phyloP scores from a whole-genome alignment of 2,888 invertebrate genomes.

The Brachyopa scutellaris region DNA sequence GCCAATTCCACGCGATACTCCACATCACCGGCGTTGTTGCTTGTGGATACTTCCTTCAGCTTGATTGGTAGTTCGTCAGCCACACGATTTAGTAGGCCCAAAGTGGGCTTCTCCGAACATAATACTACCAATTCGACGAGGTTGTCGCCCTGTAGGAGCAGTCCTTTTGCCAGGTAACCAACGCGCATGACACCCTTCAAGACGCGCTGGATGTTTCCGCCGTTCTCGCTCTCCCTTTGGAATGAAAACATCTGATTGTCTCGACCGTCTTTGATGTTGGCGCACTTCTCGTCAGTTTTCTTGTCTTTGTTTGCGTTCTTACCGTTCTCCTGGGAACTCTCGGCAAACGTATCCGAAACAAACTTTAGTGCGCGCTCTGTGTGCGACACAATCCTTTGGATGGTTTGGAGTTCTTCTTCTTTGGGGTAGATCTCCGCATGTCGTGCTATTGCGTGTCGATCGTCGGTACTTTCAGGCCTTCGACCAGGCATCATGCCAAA shows the following conservation, averaged over 20 bases:
- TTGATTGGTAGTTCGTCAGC: slow-evolving; percentile 92
- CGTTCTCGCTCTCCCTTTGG: slow-evolving; percentile 85
- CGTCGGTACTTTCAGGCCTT: slow-evolving; percentile 96
- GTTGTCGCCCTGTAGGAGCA: slow-evolving; percentile 94
- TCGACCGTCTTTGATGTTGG: slow-evolving; percentile 85
- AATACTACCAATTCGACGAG: slow-evolving; percentile 96
- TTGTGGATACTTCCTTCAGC: slow-evolving; percentile 87
- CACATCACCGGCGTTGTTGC: slow-evolving; percentile 83
- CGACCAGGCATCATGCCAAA: slow-evolving; percentile 86
- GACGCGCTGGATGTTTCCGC: slow-evolving; percentile 85
- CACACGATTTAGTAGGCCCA: slow-evolving; percentile 92
- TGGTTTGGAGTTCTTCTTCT: slow-evolving; percentile 93
- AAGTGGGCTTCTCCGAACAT: slow-evolving; percentile 96
- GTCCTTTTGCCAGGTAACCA: slow-evolving; percentile 92
- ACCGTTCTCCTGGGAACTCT: slow-evolving; percentile 79
- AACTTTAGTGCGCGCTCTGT: slow-evolving; percentile 97
- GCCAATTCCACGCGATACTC: slow-evolving; percentile 91
- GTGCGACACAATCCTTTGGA: slow-evolving; percentile 95
- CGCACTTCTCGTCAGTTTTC: slow-evolving; percentile 82
- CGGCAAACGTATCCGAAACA: slow-evolving; percentile 94
- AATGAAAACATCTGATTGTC: slow-evolving; percentile 91
- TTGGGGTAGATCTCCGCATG: slow-evolving; percentile 97
- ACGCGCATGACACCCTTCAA: slow-evolving; percentile 98
- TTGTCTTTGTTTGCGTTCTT: slow-evolving; percentile 79
- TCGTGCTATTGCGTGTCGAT: slow-evolving; percentile 95